Evolutionary conservation across 1,140 invertebrate species (phyloP).

Genomic region (Geopemphigus sp.): DNA sequence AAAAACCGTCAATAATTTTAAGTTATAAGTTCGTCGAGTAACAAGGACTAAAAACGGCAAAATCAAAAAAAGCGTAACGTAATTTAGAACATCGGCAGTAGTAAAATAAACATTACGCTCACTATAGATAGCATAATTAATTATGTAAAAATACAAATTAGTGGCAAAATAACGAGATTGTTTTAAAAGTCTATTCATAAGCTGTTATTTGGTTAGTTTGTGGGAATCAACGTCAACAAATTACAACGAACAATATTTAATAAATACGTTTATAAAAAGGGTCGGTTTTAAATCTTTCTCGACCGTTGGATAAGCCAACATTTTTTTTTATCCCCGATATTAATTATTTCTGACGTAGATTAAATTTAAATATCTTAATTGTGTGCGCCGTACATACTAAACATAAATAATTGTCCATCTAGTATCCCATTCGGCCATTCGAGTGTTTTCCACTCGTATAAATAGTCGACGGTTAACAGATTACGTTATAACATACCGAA

Average conservation of each 20-base stretch:
- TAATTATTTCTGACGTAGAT: slow-evolving; percentile 1
- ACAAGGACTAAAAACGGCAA: no score
- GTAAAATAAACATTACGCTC: no score
- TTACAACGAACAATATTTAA: background rate
- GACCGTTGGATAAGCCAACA: background rate
- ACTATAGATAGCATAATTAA: no score
- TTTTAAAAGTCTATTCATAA: background rate
- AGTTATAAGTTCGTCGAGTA: no score
- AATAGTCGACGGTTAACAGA: no score
- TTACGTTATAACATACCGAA: no score
- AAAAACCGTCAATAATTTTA: no score
- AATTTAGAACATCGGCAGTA: no score
- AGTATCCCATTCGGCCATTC: no score
- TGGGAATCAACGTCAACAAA: background rate
- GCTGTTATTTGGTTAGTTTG: background rate
- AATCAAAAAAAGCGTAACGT: no score
- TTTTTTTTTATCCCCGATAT: background rate
- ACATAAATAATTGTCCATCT: background rate
- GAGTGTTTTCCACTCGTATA: no score
- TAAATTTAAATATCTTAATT: slow-evolving; percentile 15
- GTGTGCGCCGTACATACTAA: background rate
- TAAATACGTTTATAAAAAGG: slow-evolving; percentile 3
- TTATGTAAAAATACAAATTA: no score
- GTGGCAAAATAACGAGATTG: background rate
- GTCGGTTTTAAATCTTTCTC: slow-evolving; percentile 13